A percentile compares a stretch with the other conserved stretches of the same genome.
Evolutionary conservation across 1,140 invertebrate species (phyloP).

Genomic region (Pachyrhynchus sulphureomaculatus): DNA sequence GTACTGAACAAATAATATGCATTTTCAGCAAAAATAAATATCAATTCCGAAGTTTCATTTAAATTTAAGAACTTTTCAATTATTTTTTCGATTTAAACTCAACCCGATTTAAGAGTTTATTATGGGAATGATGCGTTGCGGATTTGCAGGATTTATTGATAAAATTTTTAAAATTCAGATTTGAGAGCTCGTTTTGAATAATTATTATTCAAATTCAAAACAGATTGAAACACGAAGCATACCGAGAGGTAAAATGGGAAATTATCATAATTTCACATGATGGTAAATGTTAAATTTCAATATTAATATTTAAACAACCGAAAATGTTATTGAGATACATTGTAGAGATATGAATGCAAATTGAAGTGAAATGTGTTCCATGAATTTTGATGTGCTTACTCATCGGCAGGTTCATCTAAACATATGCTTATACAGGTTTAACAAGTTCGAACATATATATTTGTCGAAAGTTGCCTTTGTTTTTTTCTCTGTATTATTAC

Average conservation of each 20-base stretch:
- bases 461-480: too few relatives aligned
- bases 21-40: too few relatives aligned
- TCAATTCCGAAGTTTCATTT: not conserved
- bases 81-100: slow-evolving; percentile 1
- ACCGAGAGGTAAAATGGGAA: slow-evolving; percentile 1
- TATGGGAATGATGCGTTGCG: not conserved
- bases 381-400: too few relatives aligned
- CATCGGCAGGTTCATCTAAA: too few relatives aligned
- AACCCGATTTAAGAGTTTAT: not conserved
- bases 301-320: slow-evolving; percentile 1
- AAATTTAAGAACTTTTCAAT: not conserved
- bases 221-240: slow-evolving; percentile 1
- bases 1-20: too few relatives aligned
- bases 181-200: not conserved
- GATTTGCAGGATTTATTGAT: slow-evolving; percentile 4
- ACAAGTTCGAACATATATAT: too few relatives aligned
- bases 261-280: slow-evolving; percentile 2
- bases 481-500: too few relatives aligned
- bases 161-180: not conserved
- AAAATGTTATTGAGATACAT: not conserved
- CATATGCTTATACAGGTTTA: too few relatives aligned
- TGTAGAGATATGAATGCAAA: not conserved
- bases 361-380: not conserved
- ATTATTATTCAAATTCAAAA: slow-evolving; percentile 10
- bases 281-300: not conserved